A percentile compares a stretch with the other conserved stretches of the same genome.
These are phyloP conservation scores for Tenebrio molitor DNA, from an alignment of 1,140 invertebrate genomes.

Conservation along the genomic window DNA sequence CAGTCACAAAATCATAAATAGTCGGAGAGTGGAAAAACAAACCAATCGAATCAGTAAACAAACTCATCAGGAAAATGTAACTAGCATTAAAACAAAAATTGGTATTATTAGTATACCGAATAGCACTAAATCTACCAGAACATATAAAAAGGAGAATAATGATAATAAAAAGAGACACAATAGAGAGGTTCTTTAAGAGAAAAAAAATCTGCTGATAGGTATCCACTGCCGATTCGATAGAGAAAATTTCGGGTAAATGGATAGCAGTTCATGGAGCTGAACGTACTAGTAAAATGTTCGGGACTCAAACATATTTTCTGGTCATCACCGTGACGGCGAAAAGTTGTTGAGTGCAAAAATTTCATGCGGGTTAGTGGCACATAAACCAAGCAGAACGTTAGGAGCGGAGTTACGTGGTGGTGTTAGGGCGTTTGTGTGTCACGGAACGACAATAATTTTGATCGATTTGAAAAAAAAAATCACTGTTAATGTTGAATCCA, in stretches of 20 bases:
- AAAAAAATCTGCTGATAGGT: background rate
- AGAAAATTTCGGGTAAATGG: conserved; percentile 1
- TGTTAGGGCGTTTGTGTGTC: background rate
- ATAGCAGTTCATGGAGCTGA: conserved; percentile 41
- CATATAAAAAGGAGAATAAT: conserved; percentile 34
- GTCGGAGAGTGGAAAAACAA: conserved; percentile 29
- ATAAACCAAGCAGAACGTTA: background rate
- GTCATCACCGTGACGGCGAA: background rate
- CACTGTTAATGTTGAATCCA: too few relatives aligned
- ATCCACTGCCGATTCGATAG: background rate
- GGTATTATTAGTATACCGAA: conserved; percentile 21
- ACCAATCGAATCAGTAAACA: conserved; percentile 47
- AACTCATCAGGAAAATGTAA: conserved; percentile 41
- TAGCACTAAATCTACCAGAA: conserved; percentile 32
- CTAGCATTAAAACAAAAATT: conserved; percentile 30
- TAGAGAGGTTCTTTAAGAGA: conserved; percentile 31
- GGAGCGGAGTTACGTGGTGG: too few relatives aligned
- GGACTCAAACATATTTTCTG: conserved; percentile 45
- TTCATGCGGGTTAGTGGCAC: conserved; percentile 21
- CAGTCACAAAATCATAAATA: background rate
- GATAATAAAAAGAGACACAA: conserved; percentile 37
- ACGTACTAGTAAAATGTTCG: conserved; percentile 60
- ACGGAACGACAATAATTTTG: too few relatives aligned
- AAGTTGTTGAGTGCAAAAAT: background rate
- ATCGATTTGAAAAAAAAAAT: too few relatives aligned